Evolutionary conservation across 2,888 invertebrate species (phyloP), one percentile per base, ranked within the genome.

Genomic region (Eristalis pertinax): DNA sequence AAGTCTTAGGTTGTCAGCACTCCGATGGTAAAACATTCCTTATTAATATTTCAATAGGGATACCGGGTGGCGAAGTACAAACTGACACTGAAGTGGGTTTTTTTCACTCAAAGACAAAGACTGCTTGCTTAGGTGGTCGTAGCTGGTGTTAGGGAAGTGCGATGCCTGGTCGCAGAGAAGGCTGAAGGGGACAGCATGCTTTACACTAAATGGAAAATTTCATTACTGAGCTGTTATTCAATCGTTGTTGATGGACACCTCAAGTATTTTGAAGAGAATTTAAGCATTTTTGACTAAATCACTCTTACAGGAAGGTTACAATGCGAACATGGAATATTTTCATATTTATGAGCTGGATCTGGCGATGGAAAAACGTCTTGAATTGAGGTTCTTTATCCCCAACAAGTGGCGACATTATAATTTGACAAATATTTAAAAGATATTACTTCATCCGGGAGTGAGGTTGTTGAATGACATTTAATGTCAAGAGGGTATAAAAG

Each of bases 1-100:
- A 69, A 58, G 56, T 69, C 69, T 22, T 38, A 69, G 56, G 69
- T 69, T 58, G 35, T 69, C 69, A 35, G 24, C 35, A 13, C 69
- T 35, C 8, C 4, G 58, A 69, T 58, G 69, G 50, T 22, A 35
- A 15, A 58, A 22, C 22, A 58, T 35, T 35, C 58, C 56, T 32
- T 56, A 56, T 69, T 35, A 58, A 69, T 69, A 69, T 69, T 58
- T 58, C 35, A 69, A 67, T 43, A 24, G 43, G 65, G 38, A 65
- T n/a, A 10, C 65, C 8, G 60, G 60, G 60, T 60, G 60, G 24
- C 19, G n/a, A 67, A 38, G 24, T 41, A 26, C 15, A 24, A 67
- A 67, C 41, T 41, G 41, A 67, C 65, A 67, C 38, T 43, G 41
- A 60, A 60, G 60, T 60, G 60, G 60, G 60, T 26, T 19, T 60